Base-by-base conservation (phyloP, 1,140 invertebrate species). In the Camponotus vicinus region DNA sequence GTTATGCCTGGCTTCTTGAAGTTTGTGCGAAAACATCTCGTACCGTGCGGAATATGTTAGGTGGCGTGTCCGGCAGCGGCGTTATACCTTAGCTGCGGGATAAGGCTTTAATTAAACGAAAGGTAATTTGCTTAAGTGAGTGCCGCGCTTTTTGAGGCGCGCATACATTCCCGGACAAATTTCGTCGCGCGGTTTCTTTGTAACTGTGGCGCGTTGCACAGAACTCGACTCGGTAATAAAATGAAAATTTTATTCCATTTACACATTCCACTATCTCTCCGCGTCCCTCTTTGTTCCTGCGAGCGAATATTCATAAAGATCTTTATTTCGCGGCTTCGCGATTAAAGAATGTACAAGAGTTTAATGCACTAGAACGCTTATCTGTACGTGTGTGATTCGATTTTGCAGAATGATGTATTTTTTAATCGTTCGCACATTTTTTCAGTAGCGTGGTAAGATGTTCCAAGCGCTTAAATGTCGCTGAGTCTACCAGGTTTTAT, bases 191-290 rank as follows among this genome's bases (percentile, higher is more conserved):
- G 55, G 69, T 75, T 73, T 75, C 69, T 83, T 83, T 49, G 55
- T 34, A 18, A 42, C 18, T n/a, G 64, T 40, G 27, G n/a, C 55
- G 67, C 27, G 79, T 52, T 21, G 52, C 40, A 27, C 27, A 80
- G 27, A 59, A 73, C 27, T 71, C 27, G 21, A 40, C 57, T 15
- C 42, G 42, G 40, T 63, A 83, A 83, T 63, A 83, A 63, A 83
- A 75, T 83, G 55, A 83, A 83, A 83, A 83, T 83, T 83, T 83
- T 83, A 83, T 83, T 83, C 69, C 79, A 83, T 83, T 83, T 83
- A 75, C 79, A 83, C 79, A 59, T 63, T 83, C 42, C n/a, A 8
- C 7, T 7, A 52, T 40, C 42, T 5, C 18, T 18, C 21, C 37
- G 61, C 52, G 55, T 59, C 11, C 37, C 11, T 21, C 55, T 45